phyloP scores from a whole-genome alignment of 1,140 invertebrate genomes.

The Cyclargus thomasi region DNA sequence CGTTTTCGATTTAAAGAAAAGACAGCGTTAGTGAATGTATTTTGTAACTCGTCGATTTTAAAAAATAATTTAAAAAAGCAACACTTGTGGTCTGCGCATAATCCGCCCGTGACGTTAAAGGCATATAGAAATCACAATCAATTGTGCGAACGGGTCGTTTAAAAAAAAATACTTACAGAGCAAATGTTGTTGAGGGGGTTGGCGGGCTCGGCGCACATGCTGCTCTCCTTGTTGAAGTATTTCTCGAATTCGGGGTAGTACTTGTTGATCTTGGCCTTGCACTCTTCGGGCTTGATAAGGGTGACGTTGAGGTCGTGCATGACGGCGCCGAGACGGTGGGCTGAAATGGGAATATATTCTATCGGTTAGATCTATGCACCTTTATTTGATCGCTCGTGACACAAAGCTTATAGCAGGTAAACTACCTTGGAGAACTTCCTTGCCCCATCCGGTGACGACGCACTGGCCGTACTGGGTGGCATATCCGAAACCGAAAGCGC shows the following conservation, averaged over 20 bases:
- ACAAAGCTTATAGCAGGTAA: constrained; percentile 14
- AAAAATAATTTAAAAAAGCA: too few species aligned
- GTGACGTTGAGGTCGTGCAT: constrained; percentile 13
- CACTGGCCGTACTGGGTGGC: constrained; percentile 69
- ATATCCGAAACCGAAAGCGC: neutral
- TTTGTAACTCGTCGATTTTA: too few species aligned
- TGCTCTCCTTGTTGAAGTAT: constrained; percentile 15
- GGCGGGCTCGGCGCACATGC: neutral
- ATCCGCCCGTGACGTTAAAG: too few species aligned
- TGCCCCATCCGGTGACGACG: constrained; percentile 88
- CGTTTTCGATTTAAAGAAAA: too few species aligned
- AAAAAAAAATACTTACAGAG: neutral
- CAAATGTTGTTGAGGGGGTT: constrained; percentile 13
- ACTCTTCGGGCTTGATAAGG: neutral
- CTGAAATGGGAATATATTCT: neutral
- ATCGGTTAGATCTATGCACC: neutral
- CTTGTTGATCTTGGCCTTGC: neutral
- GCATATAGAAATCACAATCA: too few species aligned
- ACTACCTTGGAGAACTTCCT: constrained; percentile 84
- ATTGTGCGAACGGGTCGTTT: neutral
- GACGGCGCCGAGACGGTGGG: neutral
- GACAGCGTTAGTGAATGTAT: too few species aligned
- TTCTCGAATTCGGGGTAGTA: constrained; percentile 8
- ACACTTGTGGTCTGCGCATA: too few species aligned
- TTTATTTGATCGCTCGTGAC: neutral